Conservation (phyloP, 2,113 vertebrate species). For the Oryzias celebensis region DNA sequence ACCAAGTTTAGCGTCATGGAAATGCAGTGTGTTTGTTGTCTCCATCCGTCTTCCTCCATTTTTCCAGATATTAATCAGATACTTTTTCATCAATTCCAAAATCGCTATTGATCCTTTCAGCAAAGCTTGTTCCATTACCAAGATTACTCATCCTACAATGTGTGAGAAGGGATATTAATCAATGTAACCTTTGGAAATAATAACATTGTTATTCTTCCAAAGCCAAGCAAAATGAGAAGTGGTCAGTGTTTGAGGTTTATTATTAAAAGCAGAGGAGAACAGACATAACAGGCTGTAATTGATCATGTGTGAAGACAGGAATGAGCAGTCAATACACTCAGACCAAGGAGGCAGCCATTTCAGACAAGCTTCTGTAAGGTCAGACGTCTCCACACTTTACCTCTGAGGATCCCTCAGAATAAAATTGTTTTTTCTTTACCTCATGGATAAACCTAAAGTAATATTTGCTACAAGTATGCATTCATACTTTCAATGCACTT, state of each 20-base stretch:
- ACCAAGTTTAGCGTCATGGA: conserved; percentile 8
- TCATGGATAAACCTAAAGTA: neutral
- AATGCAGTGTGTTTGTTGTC: conserved; percentile 10
- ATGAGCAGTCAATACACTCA: conserved; percentile 51
- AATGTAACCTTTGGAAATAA: conserved; percentile 73
- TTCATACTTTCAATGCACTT: too few species aligned
- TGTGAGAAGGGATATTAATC: conserved; percentile 65
- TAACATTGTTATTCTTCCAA: conserved; percentile 74
- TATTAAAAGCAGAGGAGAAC: conserved; percentile 55
- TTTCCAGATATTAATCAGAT: conserved; percentile 33
- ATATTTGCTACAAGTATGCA: too few species aligned
- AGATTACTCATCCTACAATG: conserved; percentile 64
- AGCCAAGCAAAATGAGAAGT: conserved; percentile 67
- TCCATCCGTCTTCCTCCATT: conserved; percentile 30
- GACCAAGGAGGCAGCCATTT: conserved; percentile 46
- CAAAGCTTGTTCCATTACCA: conserved; percentile 62
- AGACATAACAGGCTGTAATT: conserved; percentile 64
- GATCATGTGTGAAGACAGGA: conserved; percentile 66
- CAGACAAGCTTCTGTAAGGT: too few species aligned
- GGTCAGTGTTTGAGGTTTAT: conserved; percentile 56
- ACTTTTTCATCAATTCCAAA: conserved; percentile 54
- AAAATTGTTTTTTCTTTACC: neutral
- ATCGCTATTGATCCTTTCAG: conserved; percentile 61
- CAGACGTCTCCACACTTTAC: too few species aligned
- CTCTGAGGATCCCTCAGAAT: conserved; percentile 7